Conservation (phyloP, 2,888 invertebrate species). For the Koerneria pararmatus region DNA sequence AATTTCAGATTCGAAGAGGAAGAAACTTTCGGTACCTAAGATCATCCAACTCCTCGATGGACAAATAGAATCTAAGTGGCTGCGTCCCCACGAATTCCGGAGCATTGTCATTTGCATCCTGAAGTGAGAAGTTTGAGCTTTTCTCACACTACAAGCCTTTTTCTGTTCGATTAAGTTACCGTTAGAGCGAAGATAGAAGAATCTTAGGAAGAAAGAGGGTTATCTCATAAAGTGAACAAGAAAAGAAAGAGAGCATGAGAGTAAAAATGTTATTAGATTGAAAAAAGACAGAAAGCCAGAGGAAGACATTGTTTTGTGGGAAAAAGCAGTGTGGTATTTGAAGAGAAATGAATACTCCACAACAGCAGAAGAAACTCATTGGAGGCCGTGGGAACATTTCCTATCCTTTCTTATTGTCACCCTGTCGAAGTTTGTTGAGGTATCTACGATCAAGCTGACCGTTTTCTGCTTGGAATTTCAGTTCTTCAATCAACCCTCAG, state of each 20-base stretch:
- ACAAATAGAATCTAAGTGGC: conserved; percentile 46
- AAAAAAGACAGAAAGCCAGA: too few relatives aligned
- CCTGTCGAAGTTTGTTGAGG: background rate
- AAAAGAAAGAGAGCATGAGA: background rate
- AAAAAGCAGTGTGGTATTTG: too few relatives aligned
- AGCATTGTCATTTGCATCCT: conserved; percentile 93
- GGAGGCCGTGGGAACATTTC: too few relatives aligned
- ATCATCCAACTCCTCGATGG: conserved; percentile 47
- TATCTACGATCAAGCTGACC: background rate
- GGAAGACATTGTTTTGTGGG: too few relatives aligned
- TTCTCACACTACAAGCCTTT: background rate
- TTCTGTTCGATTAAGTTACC: too few relatives aligned
- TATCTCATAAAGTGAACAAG: background rate
- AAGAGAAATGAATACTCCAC: too few relatives aligned
- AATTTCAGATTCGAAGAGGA: background rate
- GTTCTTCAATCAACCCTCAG: background rate
- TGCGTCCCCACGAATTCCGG: conserved; percentile 78
- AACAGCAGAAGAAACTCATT: too few relatives aligned
- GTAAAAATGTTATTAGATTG: too few relatives aligned
- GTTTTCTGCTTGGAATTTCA: background rate
- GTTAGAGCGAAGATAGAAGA: background rate
- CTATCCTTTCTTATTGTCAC: too few relatives aligned
- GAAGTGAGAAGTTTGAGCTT: conserved; percentile 31
- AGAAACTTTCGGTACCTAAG: conserved; percentile 21
- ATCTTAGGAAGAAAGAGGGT: background rate